phyloP scores from a whole-genome alignment of 2,797 vertebrate genomes.

The Rhinichthys osculus region DNA sequence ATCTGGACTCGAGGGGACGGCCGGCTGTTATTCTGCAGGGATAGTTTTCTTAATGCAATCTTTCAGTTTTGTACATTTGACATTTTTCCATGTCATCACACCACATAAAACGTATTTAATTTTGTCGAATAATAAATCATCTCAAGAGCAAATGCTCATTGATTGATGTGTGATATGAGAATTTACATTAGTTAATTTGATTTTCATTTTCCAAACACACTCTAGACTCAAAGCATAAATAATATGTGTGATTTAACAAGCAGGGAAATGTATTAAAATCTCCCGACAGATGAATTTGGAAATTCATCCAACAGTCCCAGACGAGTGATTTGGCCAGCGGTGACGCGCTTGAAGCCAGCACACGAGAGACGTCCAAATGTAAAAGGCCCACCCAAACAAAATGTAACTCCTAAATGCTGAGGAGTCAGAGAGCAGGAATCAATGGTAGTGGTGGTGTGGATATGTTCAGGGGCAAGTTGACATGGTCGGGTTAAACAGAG shows the following conservation, averaged over 20 bases:
- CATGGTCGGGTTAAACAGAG: constrained; percentile 97
- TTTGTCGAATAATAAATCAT: constrained; percentile 49
- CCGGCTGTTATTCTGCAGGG: constrained; percentile 22
- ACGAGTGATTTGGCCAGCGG: constrained; percentile 17
- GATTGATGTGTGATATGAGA: constrained; percentile 54
- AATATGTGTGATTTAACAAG: constrained; percentile 36
- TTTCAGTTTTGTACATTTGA: constrained; percentile 14
- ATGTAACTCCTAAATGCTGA: constrained; percentile 64
- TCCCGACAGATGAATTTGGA: constrained; percentile 34
- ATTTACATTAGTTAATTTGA: constrained; percentile 56
- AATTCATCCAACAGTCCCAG: constrained; percentile 27
- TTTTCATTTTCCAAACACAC: constrained; percentile 49
- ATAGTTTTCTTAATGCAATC: constrained; percentile 37
- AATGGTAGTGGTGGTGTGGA: constrained; percentile 92
- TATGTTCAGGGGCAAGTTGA: constrained; percentile 90
- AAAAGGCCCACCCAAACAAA: constrained; percentile 53
- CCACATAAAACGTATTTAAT: constrained; percentile 52
- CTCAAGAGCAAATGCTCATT: constrained; percentile 40
- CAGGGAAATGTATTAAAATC: constrained; percentile 41
- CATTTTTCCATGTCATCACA: constrained; percentile 41
- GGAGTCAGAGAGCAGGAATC: constrained; percentile 82
- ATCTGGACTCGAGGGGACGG: constrained; percentile 41
- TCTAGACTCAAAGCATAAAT: constrained; percentile 45
- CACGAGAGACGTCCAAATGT: background rate
- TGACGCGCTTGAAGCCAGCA: background rate